Base-by-base conservation (phyloP, 53 echinoderm and acorn worm species). In the Arbacia lixula region DNA sequence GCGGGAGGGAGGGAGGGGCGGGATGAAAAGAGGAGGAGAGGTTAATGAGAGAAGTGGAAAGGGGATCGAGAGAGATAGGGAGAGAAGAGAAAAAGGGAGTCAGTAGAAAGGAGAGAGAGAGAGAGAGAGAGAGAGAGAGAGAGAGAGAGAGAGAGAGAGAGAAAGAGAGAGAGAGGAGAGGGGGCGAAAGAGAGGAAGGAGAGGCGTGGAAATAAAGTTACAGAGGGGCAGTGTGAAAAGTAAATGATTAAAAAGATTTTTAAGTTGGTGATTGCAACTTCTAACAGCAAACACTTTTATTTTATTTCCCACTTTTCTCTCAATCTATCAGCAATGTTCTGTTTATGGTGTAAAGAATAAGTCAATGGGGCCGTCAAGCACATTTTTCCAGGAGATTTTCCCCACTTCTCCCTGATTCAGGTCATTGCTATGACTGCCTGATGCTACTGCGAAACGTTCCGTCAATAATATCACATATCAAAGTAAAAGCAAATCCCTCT, bases 61-160 rank as follows among this genome's bases (percentile, higher is more conserved):
- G 56, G 8, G 3, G 16, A 16, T 60, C 11, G 27, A 10, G 17
- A 27, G 8, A 25, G 60, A 60, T 11, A 19, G 19, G 3, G 60
- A 60, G 60, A 27, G 27, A 19, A 29, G 11, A 31, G 27, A 25
- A 27, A 19, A 3, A 19, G 8, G 20, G 3, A 31, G 60, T n/a
- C n/a, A n/a, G n/a, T n/a, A n/a, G n/a, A n/a, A n/a, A 60, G 9
- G 3, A 31, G 1, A 6, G 16, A 36, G 37, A 9, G 11, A 36
- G 29, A 17, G 29, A 17, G 19, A 66, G 5, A 36, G 36, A 36
- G 66, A 66, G n/a, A 36, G 66, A 66, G 66, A 66, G 1, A 66
- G 38, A 66, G 19, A 37, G 66, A 37, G 66, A 37, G 38, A 37
- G 33, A 37, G 66, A 34, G 14, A 66, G 66, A 66, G 36, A 36